Evolutionary conservation across 2,113 vertebrate genomes (phyloP).

Genomic region (Gracilinanus agilis): DNA sequence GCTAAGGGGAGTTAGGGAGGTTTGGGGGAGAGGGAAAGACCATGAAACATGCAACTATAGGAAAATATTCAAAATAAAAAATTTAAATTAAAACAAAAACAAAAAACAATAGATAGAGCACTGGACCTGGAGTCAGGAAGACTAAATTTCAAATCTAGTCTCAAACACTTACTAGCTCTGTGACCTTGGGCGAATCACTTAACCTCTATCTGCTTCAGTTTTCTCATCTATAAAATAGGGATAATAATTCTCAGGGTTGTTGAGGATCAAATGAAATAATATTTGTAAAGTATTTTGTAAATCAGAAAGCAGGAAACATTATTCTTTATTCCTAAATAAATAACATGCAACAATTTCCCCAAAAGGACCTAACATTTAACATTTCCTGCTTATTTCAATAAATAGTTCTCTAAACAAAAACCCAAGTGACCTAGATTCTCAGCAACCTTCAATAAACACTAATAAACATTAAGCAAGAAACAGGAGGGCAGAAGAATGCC

Average conservation of each 20-base stretch:
- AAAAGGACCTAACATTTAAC: neutral
- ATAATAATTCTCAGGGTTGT: neutral
- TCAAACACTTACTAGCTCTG: neutral
- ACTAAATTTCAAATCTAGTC: neutral
- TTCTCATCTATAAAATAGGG: neutral
- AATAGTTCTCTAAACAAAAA: neutral
- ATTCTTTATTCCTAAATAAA: neutral
- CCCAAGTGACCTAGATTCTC: neutral
- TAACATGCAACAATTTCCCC: neutral
- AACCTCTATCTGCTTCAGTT: neutral
- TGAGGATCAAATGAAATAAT: neutral
- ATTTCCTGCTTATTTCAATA: neutral
- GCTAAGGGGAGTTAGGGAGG: no score
- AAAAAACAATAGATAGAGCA: neutral
- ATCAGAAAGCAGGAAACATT: neutral
- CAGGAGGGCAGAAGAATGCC: neutral
- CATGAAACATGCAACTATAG: no score
- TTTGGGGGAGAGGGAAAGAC: no score
- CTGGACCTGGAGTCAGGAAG: neutral
- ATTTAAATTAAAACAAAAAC: no score
- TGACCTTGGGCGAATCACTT: neutral
- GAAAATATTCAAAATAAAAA: no score
- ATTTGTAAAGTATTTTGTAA: neutral
- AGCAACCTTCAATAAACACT: neutral
- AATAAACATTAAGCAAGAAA: neutral